Percentiles rank a stretch among this genome's conserved stretches.
Evolutionary conservation across 2,888 invertebrate genomes (phyloP).

Genomic region (Hybos culiciformis): DNA sequence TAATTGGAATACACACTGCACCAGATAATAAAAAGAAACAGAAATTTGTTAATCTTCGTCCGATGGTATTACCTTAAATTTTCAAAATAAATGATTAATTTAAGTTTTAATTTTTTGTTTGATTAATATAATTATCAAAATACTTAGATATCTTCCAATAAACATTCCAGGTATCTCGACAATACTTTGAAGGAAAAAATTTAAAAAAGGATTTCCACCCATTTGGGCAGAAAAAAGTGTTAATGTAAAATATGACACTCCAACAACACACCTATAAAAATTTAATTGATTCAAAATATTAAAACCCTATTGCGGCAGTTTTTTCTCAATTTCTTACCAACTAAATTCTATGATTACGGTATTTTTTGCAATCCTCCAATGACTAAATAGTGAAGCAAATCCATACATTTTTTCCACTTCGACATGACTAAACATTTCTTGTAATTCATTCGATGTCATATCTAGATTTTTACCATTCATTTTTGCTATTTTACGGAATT

Average conservation of each 20-base stretch:
- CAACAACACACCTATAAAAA: constrained; percentile 37
- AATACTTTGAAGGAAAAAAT: constrained; percentile 47
- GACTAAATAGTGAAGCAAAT: constrained; percentile 42
- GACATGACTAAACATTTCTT: constrained; percentile 31
- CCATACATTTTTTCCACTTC: constrained; percentile 34
- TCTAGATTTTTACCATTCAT: constrained; percentile 38
- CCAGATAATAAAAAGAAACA: constrained; percentile 34
- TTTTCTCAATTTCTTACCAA: constrained; percentile 35
- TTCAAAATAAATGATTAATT: no score
- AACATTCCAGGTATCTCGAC: constrained; percentile 50
- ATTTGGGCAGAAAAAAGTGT: constrained; percentile 41
- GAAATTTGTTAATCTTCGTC: constrained; percentile 40
- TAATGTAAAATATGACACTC: constrained; percentile 39
- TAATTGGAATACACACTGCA: constrained; percentile 33
- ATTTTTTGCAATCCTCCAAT: constrained; percentile 40
- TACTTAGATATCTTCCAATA: constrained; percentile 39
- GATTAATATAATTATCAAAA: no score
- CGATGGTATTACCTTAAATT: constrained; percentile 38
- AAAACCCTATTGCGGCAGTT: no score
- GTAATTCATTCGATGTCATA: constrained; percentile 33
- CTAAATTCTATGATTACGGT: constrained; percentile 41
- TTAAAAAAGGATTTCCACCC: constrained; percentile 50
- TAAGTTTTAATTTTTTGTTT: no score
- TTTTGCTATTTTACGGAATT: constrained; percentile 42
- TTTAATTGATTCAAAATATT: no score